Conservation (phyloP, 2,797 vertebrate genomes). For the Sebastes steindachneri region DNA sequence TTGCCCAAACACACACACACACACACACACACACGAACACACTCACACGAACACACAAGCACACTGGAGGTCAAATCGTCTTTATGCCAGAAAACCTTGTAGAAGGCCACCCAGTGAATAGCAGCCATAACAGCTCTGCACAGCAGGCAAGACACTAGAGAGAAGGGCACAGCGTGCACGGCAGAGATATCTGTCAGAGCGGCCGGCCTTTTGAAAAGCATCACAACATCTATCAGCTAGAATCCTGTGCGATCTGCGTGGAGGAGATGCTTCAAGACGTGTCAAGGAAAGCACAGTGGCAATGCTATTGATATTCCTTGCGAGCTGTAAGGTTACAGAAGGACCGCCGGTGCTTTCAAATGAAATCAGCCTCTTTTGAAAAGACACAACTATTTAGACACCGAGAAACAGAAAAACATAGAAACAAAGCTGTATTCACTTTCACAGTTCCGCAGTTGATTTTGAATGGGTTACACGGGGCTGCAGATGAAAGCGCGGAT, state of each 20-base stretch:
- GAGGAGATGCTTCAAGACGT: slow-evolving; percentile 57
- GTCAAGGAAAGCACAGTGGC: slow-evolving; percentile 62
- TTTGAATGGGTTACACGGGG: slow-evolving; percentile 15
- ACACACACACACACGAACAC: neutral
- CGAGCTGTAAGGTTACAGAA: slow-evolving; percentile 44
- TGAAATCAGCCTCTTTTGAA: slow-evolving; percentile 38
- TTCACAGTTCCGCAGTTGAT: slow-evolving; percentile 6
- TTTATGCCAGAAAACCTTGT: slow-evolving; percentile 52
- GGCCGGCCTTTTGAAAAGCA: slow-evolving; percentile 54
- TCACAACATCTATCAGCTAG: slow-evolving; percentile 58
- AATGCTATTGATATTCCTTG: slow-evolving; percentile 54
- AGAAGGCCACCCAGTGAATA: slow-evolving; percentile 63
- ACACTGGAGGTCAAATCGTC: slow-evolving; percentile 52
- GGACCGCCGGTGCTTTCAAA: slow-evolving; percentile 29
- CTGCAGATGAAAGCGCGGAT: slow-evolving; percentile 27
- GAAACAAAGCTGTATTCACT: slow-evolving; percentile 46
- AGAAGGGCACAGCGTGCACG: slow-evolving; percentile 49
- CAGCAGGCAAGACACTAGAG: slow-evolving; percentile 51
- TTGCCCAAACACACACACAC: neutral
- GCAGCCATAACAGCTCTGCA: slow-evolving; percentile 45
- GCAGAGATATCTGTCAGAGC: slow-evolving; percentile 49
- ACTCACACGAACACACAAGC: neutral
- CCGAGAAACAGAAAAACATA: neutral
- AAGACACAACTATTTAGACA: slow-evolving; percentile 41
- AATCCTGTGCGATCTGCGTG: slow-evolving; percentile 35